phyloP scores from a whole-genome alignment of 2,888 invertebrate genomes.

The Aradus depressus region DNA sequence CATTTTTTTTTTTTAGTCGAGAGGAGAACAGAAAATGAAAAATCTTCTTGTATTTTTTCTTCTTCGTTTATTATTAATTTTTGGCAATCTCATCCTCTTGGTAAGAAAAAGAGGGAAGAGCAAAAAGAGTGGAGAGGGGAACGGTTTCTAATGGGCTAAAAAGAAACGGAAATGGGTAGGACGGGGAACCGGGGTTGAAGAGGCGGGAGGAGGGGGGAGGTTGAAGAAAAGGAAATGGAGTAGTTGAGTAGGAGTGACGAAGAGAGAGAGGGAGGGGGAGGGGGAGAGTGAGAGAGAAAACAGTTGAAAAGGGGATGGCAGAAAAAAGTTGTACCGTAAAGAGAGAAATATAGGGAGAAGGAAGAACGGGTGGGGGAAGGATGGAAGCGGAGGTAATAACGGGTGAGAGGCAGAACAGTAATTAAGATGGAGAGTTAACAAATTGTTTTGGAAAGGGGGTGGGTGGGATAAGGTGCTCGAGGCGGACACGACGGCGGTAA shows the following conservation, averaged over 20 bases:
- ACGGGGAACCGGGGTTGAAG: constrained; percentile 3
- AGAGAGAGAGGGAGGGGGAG: constrained; percentile 2
- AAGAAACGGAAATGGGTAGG: background rate
- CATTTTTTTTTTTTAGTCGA: too few species aligned
- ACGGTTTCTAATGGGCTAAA: background rate
- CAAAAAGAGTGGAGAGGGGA: background rate
- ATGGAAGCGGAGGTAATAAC: background rate
- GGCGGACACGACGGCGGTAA: too few species aligned
- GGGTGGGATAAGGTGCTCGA: background rate
- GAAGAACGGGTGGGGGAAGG: constrained; percentile 7
- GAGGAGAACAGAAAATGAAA: too few species aligned
- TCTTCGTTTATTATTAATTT: background rate
- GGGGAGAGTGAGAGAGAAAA: background rate
- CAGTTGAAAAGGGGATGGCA: background rate
- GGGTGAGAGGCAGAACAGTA: too few species aligned
- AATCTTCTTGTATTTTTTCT: too few species aligned
- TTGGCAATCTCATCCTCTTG: background rate
- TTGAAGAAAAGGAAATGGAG: constrained; percentile 9
- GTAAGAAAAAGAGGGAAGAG: background rate
- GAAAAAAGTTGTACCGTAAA: background rate
- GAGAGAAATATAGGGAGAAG: constrained; percentile 2
- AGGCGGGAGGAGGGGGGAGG: constrained; percentile 7
- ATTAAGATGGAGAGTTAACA: constrained; percentile 17
- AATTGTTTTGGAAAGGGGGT: constrained; percentile 17
- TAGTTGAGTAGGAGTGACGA: background rate